Evolutionary conservation across 1,140 invertebrate species (phyloP), one percentile per base, ranked within the genome.

Genomic region (Drosophila suzukii): DNA sequence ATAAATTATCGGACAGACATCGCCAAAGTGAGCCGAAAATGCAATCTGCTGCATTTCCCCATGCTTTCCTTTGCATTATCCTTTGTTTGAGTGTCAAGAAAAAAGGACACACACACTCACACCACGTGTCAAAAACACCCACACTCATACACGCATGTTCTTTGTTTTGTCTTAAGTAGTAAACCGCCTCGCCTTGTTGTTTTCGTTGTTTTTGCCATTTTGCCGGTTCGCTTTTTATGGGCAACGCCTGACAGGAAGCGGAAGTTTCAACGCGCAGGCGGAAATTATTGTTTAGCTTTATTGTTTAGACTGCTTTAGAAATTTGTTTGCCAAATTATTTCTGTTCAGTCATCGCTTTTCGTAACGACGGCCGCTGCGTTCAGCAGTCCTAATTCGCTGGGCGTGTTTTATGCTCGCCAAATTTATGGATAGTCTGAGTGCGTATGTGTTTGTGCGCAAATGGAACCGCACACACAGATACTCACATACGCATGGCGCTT

Each of bases 231-330:
- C 61, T 80, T 80, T 78, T 83, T 83, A 79, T 75, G 59, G 55
- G 46, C 62, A 75, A 61, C 46, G 46, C 49, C 62, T 81, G 77
- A 85, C 81, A 84, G 81, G 83, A 88, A 88, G 55, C 83, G 83
- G 83, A 88, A 88, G 83, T 88, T 88, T 88, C 83, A 88, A 80
- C 78, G 83, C 78, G 62, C 79, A 63, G 62, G 72, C 83, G 83
- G 83, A 88, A 88, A 88, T 88, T 88, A 88, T 88, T 88, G 83
- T 88, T 88, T 82, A 88, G 83, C 79, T 67, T 82, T 88, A 88
- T 88, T 88, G 83, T 88, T 88, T 83, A 62, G 83, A 88, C 83
- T 88, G 83, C 83, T 80, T 83, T 83, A 88, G 79, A 88, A 88
- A 88, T 88, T 88, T 78, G 78, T 86, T 85, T 88, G 79, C 53